Base-by-base conservation (phyloP, 2,113 vertebrate species). In the Nicator chloris region DNA sequence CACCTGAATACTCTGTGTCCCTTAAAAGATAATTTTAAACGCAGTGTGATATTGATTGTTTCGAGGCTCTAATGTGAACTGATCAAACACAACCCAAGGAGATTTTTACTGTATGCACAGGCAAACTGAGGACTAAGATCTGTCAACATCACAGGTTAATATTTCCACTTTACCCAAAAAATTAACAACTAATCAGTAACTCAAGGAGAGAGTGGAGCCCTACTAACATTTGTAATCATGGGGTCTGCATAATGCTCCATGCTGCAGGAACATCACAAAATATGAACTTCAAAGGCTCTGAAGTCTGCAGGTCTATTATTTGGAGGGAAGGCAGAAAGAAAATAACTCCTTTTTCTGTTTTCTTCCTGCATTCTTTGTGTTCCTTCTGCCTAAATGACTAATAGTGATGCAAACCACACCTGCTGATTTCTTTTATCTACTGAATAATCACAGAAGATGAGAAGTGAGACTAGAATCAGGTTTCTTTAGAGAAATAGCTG, bases 1-100 rank as follows among this genome's bases (percentile, higher is more conserved):
- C 82, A 96, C 86, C 94, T 95, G 92, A 86, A 89, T 92, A 95
- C 90, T 90, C 86, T 56, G 86, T 69, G 81, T 96, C 71, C 86
- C 84, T 87, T 92, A 85, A 95, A 96, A 92, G 70, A 97, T 95
- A 91, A 97, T 97, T 95, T 93, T 95, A 86, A 97, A 89, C 96
- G 84, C 96, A 96, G 96, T 95, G 86, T 97, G 97, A 91, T 97
- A 96, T 95, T 64, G 93, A 95, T 95, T 97, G 92, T 96, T 95
- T 91, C 21, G 35, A 85, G 89, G 78, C 56, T 49, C 42, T 88
- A 94, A 93, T 72, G 75, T 45, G 82, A 91, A 75, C 89, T 93
- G 86, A 97, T 94, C 93, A 97, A 93, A 95, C 75, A 79, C 54
- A 60, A 50, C 1, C 4, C 69, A 51, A 91, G 71, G 40, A 94